Conservation (phyloP, 2,797 vertebrate genomes). For the Pangasius larnaudii region DNA sequence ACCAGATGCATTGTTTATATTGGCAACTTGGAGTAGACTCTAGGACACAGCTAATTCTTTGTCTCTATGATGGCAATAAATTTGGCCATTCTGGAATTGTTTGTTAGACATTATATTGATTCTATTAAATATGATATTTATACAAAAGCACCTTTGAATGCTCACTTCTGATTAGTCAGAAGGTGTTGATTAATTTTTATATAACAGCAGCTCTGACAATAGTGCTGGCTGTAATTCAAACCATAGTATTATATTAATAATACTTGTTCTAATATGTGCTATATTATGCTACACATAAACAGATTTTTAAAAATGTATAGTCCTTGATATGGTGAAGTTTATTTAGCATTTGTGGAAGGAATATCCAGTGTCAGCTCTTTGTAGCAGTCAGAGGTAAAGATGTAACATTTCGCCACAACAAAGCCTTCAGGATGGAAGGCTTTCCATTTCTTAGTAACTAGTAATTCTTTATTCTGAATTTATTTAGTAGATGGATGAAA, state of each 20-base stretch:
- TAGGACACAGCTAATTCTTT: neutral
- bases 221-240: neutral
- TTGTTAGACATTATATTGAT: slow-evolving; percentile 5
- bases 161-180: neutral
- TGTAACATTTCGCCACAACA: neutral
- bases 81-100: neutral
- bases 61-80: neutral
- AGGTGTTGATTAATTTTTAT: neutral
- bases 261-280: neutral
- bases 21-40: neutral
- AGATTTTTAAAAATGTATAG: neutral
- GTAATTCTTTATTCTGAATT: neutral
- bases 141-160: neutral
- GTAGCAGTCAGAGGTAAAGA: neutral
- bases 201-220: neutral
- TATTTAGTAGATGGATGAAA: neutral
- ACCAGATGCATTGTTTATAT: neutral
- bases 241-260: neutral
- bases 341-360: neutral
- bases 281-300: neutral
- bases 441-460: neutral
- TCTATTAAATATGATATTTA: neutral
- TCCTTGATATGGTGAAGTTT: neutral
- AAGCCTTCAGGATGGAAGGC: neutral
- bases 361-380: neutral